Base-by-base conservation (phyloP, 2,797 vertebrate species). In the Anguilla anguilla region DNA sequence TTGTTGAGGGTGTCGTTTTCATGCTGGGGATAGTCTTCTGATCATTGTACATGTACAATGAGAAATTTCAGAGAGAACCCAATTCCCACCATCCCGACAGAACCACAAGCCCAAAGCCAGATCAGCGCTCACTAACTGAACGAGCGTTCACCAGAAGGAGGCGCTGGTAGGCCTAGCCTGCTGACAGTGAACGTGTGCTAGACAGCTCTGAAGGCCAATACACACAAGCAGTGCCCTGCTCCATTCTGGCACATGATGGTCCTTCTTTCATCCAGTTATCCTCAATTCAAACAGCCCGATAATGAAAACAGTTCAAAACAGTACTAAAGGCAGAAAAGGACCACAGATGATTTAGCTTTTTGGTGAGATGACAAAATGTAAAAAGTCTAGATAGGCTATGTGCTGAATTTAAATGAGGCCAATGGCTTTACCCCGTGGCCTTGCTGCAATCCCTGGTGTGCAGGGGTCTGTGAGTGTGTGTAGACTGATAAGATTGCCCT, bases 1-100 rank as follows among this genome's bases (percentile, higher is more conserved):
- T 83, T 84, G 86, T 90, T 88, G 86, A 86, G 55, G 49, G 83
- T 86, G 57, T 88, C 84, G 87, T 85, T 90, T 89, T 86, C 77
- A 31, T 28, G 10, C 72, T 39, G 10, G 13, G 31, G 64, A 67
- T 28, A 2, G 72, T 67, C n/a, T 67, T 67, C 22, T 28, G 25
- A 67, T 67, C 64, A 19, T 31, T 39, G 35, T 9, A 74, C 13
- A 6, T 17, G 15, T 35, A 31, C 28, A 15, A 39, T 13, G 35
- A 74, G 72, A 72, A 74, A 74, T 17, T 35, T 74, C 13, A 39
- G 15, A 74, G 2, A 35, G 11, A 31, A 39, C 72, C 31, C 1
- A 7, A 11, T 35, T 35, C 5, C 69, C 61, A 61, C 4, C 67
- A 72, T 7, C 69, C 31, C 69, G 28, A n/a, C 22, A 67, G 3